Evolutionary conservation across 2,797 vertebrate genomes (phyloP).

Genomic region (Sphaeramia orbicularis): DNA sequence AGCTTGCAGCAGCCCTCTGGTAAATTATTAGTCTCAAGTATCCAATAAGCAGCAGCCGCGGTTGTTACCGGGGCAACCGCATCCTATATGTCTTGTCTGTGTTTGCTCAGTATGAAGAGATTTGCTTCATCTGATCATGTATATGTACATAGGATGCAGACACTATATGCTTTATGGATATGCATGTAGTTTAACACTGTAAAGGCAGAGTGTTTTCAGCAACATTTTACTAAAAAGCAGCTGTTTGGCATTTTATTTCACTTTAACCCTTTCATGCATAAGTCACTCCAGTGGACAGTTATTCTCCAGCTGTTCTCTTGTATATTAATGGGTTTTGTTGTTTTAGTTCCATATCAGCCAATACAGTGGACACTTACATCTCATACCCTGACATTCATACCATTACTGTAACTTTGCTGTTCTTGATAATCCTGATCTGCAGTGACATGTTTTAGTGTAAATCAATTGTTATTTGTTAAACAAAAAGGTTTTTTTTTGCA

Average conservation of each 20-base stretch:
- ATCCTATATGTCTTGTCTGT: slow-evolving; percentile 31
- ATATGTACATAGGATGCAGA: slow-evolving; percentile 3
- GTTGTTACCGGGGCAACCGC: slow-evolving; percentile 49
- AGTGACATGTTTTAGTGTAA: too few relatives aligned
- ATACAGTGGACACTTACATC: too few relatives aligned
- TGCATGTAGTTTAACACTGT: neutral
- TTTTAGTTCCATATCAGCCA: too few relatives aligned
- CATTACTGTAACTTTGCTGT: too few relatives aligned
- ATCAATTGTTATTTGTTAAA: too few relatives aligned
- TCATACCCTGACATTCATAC: too few relatives aligned
- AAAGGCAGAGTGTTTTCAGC: slow-evolving; percentile 9
- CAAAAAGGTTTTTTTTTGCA: too few relatives aligned
- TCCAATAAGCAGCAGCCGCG: slow-evolving; percentile 48
- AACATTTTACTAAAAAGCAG: neutral
- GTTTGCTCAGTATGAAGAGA: slow-evolving; percentile 15
- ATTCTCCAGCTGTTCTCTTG: too few relatives aligned
- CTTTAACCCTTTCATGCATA: too few relatives aligned
- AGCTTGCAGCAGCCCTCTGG: slow-evolving; percentile 51
- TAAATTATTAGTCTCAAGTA: slow-evolving; percentile 67
- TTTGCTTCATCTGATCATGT: slow-evolving; percentile 5
- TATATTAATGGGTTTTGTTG: too few relatives aligned
- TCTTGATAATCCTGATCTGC: too few relatives aligned
- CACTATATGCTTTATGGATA: slow-evolving; percentile 1
- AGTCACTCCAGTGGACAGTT: too few relatives aligned
- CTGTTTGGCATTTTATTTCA: neutral